Percentiles rank a stretch among this genome's conserved stretches.
phyloP scores from a whole-genome alignment of 2,888 invertebrate genomes.

The Allacma fusca region DNA sequence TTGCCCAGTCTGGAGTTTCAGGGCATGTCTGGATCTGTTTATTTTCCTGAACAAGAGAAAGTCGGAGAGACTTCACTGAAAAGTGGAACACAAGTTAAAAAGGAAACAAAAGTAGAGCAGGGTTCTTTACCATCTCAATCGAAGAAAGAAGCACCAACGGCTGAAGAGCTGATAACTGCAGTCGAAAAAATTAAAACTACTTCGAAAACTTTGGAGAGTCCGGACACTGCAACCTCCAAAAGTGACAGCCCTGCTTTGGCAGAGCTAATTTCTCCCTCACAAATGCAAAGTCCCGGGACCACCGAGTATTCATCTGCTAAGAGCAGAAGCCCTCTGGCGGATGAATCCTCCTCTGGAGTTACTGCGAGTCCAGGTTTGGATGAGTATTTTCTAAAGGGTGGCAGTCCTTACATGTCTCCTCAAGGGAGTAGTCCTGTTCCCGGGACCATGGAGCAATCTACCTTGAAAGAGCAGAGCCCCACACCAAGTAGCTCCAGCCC shows the following conservation, averaged over 20 bases:
- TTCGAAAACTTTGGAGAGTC: background rate
- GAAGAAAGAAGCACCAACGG: constrained; percentile 42
- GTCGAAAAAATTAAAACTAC: constrained; percentile 38
- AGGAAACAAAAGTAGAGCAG: background rate
- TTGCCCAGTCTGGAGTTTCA: background rate
- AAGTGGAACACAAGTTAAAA: background rate
- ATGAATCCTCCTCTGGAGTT: constrained; percentile 38
- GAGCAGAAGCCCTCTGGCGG: constrained; percentile 35
- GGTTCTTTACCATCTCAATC: background rate
- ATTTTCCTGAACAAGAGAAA: too few relatives aligned
- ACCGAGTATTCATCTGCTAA: constrained; percentile 39
- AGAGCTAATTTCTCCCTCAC: constrained; percentile 30
- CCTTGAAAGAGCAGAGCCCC: too few relatives aligned
- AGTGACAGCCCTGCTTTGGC: background rate
- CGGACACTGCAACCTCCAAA: background rate
- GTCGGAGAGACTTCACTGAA: background rate
- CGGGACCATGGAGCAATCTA: too few relatives aligned
- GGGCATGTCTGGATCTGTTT: background rate
- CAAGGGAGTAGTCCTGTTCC: background rate
- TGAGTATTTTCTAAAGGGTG: constrained; percentile 33
- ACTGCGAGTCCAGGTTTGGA: constrained; percentile 45
- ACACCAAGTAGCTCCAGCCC: too few relatives aligned
- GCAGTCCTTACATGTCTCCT: constrained; percentile 11
- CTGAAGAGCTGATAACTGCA: constrained; percentile 39
- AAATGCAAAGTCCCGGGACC: constrained; percentile 20